Evolutionary conservation across 2,888 invertebrate species (phyloP), one percentile per base, ranked within the genome.

Genomic region (Sminthurinus aureus): DNA sequence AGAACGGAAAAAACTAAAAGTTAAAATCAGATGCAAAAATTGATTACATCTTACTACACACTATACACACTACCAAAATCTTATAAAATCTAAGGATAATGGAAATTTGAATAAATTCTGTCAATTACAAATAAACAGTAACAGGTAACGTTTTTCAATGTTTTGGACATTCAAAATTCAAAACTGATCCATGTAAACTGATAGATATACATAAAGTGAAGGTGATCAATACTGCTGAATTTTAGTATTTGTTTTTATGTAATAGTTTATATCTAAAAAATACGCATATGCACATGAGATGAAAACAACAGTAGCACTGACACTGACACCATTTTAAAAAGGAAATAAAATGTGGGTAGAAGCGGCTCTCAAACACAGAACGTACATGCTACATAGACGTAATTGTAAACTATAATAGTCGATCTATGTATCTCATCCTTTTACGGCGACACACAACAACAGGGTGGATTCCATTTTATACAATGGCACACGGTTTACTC

Each of bases 311-410:
- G 79, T 38, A 38, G 38, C 38, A 38, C 38, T 79, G 79, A 79
- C 79, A 79, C 79, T 79, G 79, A 79, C 79, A 79, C 79, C 69
- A 79, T 79, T 79, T 51, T 79, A 81, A 81, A 81, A 81, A 74
- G 80, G 80, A 81, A 74, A 81, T 81, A 73, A 74, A 81, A 81
- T 73, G 51, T 11, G 73, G 80, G 80, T 52, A 64, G 78, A 12
- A 64, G 24, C 78, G n/a, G 78, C 78, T 78, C 78, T 78, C 78
- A 78, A 78, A 66, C 78, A 78, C 66, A 78, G 26, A 78, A 78
- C 38, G 38, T 38, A 38, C 38, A 38, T 38, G 38, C 6, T 38
- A 38, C 38, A 38, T 38, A 38, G 3, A 38, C 38, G 38, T 78
- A 78, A 78, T 78, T 78, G 78, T 66, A 64, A n/a, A n/a, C n/a